phyloP scores from a whole-genome alignment of 2,888 invertebrate species.

The Protula sp. region DNA sequence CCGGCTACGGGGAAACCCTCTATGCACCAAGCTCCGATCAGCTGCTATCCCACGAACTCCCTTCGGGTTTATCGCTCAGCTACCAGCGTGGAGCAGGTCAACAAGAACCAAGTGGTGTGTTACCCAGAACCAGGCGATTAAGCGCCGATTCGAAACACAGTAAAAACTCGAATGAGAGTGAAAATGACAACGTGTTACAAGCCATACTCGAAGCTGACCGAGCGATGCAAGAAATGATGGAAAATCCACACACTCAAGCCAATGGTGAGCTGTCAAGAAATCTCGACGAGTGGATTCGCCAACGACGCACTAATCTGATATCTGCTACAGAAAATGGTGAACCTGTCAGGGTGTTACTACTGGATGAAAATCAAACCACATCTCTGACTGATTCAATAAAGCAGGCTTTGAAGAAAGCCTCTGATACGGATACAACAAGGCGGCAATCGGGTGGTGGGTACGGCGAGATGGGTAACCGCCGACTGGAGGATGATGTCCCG shows the following conservation, averaged over 20 bases:
- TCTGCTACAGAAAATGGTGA: not conserved
- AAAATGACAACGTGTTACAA: constrained; percentile 2
- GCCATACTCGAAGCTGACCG: constrained; percentile 17
- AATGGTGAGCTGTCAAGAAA: no score
- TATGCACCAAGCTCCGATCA: not conserved
- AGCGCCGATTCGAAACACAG: not conserved
- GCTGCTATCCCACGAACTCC: not conserved
- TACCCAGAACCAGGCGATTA: no score
- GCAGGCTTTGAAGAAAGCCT: constrained; percentile 3
- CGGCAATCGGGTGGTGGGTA: not conserved
- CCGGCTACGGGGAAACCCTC: constrained; percentile 12
- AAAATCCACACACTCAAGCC: not conserved
- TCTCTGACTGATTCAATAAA: constrained; percentile 1
- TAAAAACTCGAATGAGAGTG: not conserved
- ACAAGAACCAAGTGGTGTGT: not conserved
- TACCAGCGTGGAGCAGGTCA: not conserved
- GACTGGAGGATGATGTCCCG: constrained; percentile 3
- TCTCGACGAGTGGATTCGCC: not conserved
- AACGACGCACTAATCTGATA: not conserved
- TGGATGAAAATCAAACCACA: not conserved
- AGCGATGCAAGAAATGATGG: constrained; percentile 9
- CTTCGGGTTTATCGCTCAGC: not conserved
- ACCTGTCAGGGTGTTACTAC: not conserved
- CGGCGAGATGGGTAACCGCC: not conserved
- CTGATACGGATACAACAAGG: not conserved